These are phyloP conservation scores for Hydrozoanthus tunicans DNA, from an alignment of 64 coral and sea anemone genomes.

Conservation along the genomic window DNA sequence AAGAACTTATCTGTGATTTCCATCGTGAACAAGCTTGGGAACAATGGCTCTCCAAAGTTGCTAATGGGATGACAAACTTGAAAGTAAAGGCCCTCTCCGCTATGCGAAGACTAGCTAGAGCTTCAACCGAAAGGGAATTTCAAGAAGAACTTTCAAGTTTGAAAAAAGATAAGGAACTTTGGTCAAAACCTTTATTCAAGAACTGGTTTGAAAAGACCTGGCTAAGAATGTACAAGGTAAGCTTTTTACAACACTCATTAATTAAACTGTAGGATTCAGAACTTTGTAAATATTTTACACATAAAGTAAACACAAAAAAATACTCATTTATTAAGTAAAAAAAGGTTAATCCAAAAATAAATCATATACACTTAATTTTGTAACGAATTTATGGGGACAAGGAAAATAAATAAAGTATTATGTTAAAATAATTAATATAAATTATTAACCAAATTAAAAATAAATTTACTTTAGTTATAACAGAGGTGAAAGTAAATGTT, in stretches of 20 bases:
- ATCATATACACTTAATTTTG: not conserved
- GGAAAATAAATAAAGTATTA: not conserved
- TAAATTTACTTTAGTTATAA: not conserved
- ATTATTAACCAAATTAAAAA: not conserved
- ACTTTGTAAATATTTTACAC: not conserved
- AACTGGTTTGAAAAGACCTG: constrained; percentile 10
- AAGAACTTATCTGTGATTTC: constrained; percentile 5
- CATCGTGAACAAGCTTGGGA: constrained; percentile 5
- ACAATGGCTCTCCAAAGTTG: not conserved
- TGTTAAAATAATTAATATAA: not conserved
- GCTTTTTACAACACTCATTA: not conserved
- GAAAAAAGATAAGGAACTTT: not conserved
- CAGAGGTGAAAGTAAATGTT: not conserved
- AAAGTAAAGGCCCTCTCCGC: not conserved
- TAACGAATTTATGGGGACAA: not conserved
- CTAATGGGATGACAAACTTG: not conserved
- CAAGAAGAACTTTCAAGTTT: not conserved
- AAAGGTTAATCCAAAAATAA: too few relatives aligned
- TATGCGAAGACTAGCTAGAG: not conserved
- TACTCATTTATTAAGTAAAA: too few relatives aligned
- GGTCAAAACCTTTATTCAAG: not conserved
- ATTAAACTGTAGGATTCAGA: too few relatives aligned
- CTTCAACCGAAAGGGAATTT: not conserved
- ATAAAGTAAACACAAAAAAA: too few relatives aligned
- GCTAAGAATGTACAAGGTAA: constrained; percentile 6